Evolutionary conservation across 2,797 vertebrate genomes (phyloP).

Genomic region (Cryptoblepharus egeriae): DNA sequence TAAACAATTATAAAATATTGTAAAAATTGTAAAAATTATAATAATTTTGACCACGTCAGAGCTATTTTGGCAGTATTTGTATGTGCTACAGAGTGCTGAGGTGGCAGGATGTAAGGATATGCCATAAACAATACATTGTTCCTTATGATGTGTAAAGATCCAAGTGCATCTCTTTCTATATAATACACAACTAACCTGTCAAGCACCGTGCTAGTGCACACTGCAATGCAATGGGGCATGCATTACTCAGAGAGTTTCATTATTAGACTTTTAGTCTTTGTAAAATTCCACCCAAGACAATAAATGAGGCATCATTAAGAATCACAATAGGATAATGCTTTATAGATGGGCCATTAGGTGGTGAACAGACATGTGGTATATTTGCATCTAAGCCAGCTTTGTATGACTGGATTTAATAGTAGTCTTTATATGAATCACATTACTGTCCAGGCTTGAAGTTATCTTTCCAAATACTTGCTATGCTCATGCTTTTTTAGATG

Average conservation of each 20-base stretch:
- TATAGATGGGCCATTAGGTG: constrained; percentile 35
- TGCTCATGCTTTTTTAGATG: not conserved
- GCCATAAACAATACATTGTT: not conserved
- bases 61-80: not conserved
- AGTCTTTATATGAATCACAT: constrained; percentile 15
- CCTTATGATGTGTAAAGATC: not conserved
- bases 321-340: constrained; percentile 30
- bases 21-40: too few species aligned
- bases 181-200: not conserved
- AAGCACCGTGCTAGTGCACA: constrained; percentile 1
- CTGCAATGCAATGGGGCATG: constrained; percentile 8
- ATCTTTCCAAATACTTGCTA: not conserved
- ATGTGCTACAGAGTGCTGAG: not conserved
- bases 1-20: too few species aligned
- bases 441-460: not conserved
- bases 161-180: too few species aligned
- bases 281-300: constrained; percentile 10
- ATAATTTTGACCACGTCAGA: too few species aligned
- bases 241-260: constrained; percentile 16
- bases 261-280: constrained; percentile 23
- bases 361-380: constrained; percentile 5
- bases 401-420: constrained; percentile 13
- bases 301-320: constrained; percentile 38
- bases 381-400: constrained; percentile 7
- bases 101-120: not conserved